These are phyloP conservation scores for Drosophila murphyi DNA, from an alignment of 1,140 invertebrate genomes.

Conservation along the genomic window DNA sequence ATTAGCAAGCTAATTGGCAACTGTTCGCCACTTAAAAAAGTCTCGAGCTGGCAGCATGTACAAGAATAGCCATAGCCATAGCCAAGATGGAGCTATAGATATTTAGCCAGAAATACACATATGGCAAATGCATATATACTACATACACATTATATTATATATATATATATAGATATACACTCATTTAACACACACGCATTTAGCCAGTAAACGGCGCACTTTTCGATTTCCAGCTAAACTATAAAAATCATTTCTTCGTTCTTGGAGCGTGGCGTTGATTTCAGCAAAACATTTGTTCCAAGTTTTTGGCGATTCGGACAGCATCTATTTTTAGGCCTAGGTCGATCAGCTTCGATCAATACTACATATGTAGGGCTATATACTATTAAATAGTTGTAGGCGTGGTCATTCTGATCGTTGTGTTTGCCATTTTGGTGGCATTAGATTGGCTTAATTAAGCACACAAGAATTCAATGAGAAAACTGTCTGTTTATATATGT, in stretches of 20 bases:
- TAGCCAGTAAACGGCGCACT: conserved; percentile 36
- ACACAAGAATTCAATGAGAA: conserved; percentile 43
- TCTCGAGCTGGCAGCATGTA: conserved; percentile 27
- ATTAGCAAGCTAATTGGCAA: conserved; percentile 83
- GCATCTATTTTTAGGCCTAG: conserved; percentile 67
- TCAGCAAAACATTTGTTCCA: conserved; percentile 23
- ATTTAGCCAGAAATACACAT: conserved; percentile 17
- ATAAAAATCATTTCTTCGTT: conserved; percentile 43
- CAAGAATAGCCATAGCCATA: conserved; percentile 37
- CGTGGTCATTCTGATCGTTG: conserved; percentile 20
- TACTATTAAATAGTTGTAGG: conserved; percentile 22
- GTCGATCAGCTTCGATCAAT: conserved; percentile 24
- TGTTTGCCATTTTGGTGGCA: conserved; percentile 55
- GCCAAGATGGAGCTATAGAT: conserved; percentile 44
- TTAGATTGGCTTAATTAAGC: conserved; percentile 77
- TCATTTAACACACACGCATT: neutral
- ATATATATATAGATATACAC: neutral
- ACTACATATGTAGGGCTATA: neutral
- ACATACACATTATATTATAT: neutral
- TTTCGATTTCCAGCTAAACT: conserved; percentile 13
- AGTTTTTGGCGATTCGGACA: conserved; percentile 59
- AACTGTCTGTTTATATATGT: conserved; percentile 38
- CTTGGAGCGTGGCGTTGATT: conserved; percentile 31
- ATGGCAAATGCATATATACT: conserved; percentile 6
- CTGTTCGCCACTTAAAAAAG: conserved; percentile 36